Evolutionary conservation across 2,888 invertebrate species (phyloP).

Genomic region (Cephus rjabovi): DNA sequence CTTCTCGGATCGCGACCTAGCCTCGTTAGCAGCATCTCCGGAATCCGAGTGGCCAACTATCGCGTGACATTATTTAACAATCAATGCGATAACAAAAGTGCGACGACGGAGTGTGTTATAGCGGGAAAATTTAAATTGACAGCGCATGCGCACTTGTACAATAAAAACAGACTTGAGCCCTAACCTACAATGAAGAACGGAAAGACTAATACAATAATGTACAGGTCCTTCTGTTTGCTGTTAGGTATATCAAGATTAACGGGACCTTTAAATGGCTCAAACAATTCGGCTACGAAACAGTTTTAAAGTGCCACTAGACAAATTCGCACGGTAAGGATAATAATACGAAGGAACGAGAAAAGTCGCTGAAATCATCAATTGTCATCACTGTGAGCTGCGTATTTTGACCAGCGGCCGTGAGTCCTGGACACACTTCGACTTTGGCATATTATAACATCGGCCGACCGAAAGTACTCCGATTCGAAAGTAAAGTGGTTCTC

Average conservation of each 20-base stretch:
- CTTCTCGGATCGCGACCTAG: constrained; percentile 22
- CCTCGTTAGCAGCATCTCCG: constrained; percentile 20
- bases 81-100: background rate
- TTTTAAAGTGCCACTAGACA: background rate
- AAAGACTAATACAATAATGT: background rate
- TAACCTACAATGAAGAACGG: background rate
- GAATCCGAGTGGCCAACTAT: background rate
- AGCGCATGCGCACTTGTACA: background rate
- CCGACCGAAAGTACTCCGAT: background rate
- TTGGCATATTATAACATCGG: background rate
- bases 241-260: background rate
- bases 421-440: background rate
- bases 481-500: background rate
- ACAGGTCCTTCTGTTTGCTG: background rate
- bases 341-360: background rate
- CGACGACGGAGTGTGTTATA: background rate
- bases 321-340: background rate
- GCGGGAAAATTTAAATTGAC: background rate
- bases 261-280: background rate
- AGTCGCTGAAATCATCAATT: background rate
- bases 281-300: background rate
- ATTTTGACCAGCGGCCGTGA: background rate
- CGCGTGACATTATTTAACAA: background rate
- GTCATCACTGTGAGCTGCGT: background rate
- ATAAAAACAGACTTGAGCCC: background rate